phyloP scores from a whole-genome alignment of 92 coral and sea anemone species.

The Plumapathes pennacea region DNA sequence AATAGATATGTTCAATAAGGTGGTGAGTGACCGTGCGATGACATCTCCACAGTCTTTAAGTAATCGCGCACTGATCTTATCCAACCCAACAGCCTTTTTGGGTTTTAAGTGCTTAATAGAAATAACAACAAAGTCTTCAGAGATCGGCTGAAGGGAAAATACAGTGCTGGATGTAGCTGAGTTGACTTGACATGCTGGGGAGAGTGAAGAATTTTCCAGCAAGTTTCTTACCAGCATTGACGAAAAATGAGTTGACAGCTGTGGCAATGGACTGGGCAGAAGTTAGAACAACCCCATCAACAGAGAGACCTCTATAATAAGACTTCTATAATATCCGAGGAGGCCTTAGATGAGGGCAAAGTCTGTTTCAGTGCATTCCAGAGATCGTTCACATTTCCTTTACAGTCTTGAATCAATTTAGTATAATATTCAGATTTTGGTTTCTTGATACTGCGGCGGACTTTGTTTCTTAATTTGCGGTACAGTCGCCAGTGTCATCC shows the following conservation, averaged over 20 bases:
- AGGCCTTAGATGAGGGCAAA: conserved; percentile 16
- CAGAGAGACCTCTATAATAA: no score
- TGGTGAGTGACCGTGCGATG: background rate
- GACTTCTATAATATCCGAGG: no score
- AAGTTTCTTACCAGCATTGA: conserved; percentile 18
- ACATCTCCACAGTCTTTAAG: background rate
- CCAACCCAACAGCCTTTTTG: background rate
- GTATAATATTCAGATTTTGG: conserved; percentile 21
- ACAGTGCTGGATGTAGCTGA: background rate
- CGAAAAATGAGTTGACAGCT: conserved; percentile 22
- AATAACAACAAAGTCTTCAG: conserved; percentile 2
- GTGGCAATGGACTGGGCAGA: conserved; percentile 8
- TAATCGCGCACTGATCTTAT: background rate
- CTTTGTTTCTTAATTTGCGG: conserved; percentile 25
- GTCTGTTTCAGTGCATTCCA: conserved; percentile 28
- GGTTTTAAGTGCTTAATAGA: conserved; percentile 5
- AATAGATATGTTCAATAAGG: background rate
- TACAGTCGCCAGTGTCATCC: background rate
- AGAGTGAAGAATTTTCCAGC: conserved; percentile 13
- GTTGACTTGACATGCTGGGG: background rate
- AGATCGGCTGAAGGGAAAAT: no score
- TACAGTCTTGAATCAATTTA: conserved; percentile 9
- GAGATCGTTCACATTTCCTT: conserved; percentile 14
- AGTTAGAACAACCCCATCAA: conserved; percentile 18
- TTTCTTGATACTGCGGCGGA: conserved; percentile 21